Evolutionary conservation across 2,113 vertebrate genomes (phyloP).

Genomic region (Clarias magur): DNA sequence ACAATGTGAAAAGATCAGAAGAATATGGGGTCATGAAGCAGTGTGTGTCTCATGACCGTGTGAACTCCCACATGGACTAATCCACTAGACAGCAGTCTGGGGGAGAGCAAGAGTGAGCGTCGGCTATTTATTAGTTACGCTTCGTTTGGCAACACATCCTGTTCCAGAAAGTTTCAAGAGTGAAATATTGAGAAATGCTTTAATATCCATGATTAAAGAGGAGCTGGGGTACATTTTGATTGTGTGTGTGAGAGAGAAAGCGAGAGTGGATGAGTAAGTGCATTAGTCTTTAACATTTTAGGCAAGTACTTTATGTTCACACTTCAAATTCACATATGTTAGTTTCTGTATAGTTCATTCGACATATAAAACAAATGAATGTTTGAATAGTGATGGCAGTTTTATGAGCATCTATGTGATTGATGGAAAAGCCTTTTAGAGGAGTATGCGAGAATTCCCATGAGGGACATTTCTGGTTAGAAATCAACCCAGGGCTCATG

Average conservation of each 20-base stretch:
- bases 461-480: neutral
- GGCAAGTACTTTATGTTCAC: conserved; percentile 7
- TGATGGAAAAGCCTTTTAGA: conserved; percentile 34
- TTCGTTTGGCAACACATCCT: conserved; percentile 64
- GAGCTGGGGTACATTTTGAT: neutral
- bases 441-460: neutral
- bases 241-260: conserved; percentile 23
- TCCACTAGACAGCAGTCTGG: conserved; percentile 11
- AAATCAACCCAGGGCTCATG: neutral
- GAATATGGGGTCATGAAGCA: conserved; percentile 4
- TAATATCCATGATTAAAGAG: conserved; percentile 41
- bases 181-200: conserved; percentile 57
- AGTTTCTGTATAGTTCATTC: conserved; percentile 23
- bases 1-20: neutral
- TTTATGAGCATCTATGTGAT: conserved; percentile 13
- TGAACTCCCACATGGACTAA: conserved; percentile 20
- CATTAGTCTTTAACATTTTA: neutral
- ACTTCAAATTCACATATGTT: conserved; percentile 1
- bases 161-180: conserved; percentile 51
- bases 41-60: neutral
- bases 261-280: neutral
- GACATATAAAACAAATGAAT: conserved; percentile 37
- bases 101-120: neutral
- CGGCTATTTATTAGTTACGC: conserved; percentile 59
- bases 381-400: conserved; percentile 7